Evolutionary conservation across 1,140 invertebrate species (phyloP).

Genomic region (Atta cephalotes): DNA sequence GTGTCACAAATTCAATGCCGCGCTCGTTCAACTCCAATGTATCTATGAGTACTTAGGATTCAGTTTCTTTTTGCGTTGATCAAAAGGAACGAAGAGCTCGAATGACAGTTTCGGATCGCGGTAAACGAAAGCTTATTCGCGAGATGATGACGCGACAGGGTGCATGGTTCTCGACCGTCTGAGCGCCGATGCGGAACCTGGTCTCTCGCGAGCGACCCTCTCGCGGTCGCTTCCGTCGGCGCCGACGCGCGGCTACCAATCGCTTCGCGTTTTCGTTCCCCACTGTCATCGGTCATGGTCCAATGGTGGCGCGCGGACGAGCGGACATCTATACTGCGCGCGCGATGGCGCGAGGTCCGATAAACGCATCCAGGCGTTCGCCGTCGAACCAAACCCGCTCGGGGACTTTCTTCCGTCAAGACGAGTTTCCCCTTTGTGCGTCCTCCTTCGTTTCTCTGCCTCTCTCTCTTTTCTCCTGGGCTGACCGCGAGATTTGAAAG

Average conservation of each 20-base stretch:
- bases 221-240: slow-evolving; percentile 46
- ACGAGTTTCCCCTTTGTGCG: background rate
- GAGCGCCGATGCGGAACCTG: slow-evolving; percentile 47
- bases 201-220: slow-evolving; percentile 46
- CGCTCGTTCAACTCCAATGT: background rate
- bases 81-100: background rate
- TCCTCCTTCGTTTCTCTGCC: background rate
- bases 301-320: slow-evolving; percentile 19
- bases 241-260: slow-evolving; percentile 49
- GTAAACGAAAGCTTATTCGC: background rate
- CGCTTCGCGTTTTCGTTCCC: slow-evolving; percentile 13
- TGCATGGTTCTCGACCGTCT: slow-evolving; percentile 43
- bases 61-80: too few relatives aligned
- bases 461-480: background rate
- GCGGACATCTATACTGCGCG: slow-evolving; percentile 20
- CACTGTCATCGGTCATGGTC: slow-evolving; percentile 30
- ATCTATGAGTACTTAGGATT: background rate
- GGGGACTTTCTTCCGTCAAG: slow-evolving; percentile 39
- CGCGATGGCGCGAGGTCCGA: slow-evolving; percentile 29
- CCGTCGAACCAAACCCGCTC: background rate
- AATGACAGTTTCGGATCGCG: background rate
- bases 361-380: slow-evolving; percentile 29
- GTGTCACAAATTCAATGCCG: background rate
- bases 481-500: slow-evolving; percentile 46
- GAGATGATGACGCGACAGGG: background rate